These are phyloP conservation scores for Leucoptera coffeella DNA, from an alignment of 2,888 invertebrate species.

Conservation along the genomic window DNA sequence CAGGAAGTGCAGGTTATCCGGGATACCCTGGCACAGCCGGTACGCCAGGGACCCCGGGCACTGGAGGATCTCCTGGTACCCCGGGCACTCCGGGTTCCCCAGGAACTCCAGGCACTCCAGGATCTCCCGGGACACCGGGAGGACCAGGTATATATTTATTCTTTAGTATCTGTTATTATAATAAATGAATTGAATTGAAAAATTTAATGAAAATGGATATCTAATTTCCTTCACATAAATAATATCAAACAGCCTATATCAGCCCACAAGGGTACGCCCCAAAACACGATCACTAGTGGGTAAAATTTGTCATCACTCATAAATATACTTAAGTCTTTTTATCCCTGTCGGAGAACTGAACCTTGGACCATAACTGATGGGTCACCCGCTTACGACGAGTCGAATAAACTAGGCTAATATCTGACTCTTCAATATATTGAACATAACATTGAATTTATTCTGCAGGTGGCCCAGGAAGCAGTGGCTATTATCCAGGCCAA, in stretches of 20 bases:
- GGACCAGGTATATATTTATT: conserved; percentile 3
- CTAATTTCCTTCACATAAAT: background rate
- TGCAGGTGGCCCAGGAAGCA: too few species aligned
- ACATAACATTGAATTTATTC: too few species aligned
- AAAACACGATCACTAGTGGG: too few species aligned
- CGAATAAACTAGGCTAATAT: too few species aligned
- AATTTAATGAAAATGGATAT: background rate
- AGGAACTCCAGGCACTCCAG: conserved; percentile 6
- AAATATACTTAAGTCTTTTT: too few species aligned
- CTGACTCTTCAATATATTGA: too few species aligned
- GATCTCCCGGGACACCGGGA: conserved; percentile 8
- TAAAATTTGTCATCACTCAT: conserved; percentile 17
- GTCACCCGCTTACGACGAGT: too few species aligned
- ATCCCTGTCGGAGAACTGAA: too few species aligned
- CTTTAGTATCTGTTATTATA: background rate
- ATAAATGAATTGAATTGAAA: background rate
- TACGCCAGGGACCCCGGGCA: conserved; percentile 11
- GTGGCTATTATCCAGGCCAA: too few species aligned
- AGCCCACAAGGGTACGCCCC: background rate
- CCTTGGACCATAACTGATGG: too few species aligned
- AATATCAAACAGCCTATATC: background rate
- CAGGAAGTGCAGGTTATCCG: conserved; percentile 7
- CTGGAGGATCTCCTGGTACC: conserved; percentile 5
- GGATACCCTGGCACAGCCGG: conserved; percentile 10
- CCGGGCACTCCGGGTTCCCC: conserved; percentile 11